These are phyloP conservation scores for Chloroceryle amazona DNA, from an alignment of 2,797 vertebrate species.

Conservation along the genomic window DNA sequence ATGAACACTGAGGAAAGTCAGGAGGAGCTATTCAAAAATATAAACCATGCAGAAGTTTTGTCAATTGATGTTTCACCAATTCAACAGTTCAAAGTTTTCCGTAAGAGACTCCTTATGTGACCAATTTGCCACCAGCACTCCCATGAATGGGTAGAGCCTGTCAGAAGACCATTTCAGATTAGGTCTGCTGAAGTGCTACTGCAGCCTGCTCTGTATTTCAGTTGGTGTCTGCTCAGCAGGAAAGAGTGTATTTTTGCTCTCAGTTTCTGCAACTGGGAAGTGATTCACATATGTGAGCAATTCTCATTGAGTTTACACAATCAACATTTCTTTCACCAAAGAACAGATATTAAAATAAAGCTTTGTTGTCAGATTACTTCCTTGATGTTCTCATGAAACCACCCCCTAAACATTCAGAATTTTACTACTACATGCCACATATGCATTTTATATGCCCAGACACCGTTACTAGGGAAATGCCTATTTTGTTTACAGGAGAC, in stretches of 20 bases:
- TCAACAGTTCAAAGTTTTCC: background rate
- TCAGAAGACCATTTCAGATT: background rate
- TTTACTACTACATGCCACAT: background rate
- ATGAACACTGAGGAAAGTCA: background rate
- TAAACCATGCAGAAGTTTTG: rapidly evolving
- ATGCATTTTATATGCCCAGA: background rate
- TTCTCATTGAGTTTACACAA: background rate
- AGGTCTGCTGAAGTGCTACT: background rate
- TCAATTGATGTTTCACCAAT: background rate
- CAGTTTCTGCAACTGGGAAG: background rate
- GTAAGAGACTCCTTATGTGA: rapidly evolving
- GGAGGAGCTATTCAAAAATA: background rate
- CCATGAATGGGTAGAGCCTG: background rate
- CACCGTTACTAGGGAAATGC: background rate
- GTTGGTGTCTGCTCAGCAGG: background rate
- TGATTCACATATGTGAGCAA: rapidly evolving
- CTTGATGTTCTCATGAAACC: background rate
- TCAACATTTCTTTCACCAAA: background rate
- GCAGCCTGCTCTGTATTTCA: background rate
- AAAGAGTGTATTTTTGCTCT: background rate
- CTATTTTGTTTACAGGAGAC: background rate
- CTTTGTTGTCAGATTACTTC: background rate
- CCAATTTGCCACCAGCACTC: background rate
- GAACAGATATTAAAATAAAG: background rate
- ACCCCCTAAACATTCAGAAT: background rate